These are phyloP conservation scores for Platysternon megacephalum DNA, from an alignment of 2,113 vertebrate genomes.

Conservation along the genomic window DNA sequence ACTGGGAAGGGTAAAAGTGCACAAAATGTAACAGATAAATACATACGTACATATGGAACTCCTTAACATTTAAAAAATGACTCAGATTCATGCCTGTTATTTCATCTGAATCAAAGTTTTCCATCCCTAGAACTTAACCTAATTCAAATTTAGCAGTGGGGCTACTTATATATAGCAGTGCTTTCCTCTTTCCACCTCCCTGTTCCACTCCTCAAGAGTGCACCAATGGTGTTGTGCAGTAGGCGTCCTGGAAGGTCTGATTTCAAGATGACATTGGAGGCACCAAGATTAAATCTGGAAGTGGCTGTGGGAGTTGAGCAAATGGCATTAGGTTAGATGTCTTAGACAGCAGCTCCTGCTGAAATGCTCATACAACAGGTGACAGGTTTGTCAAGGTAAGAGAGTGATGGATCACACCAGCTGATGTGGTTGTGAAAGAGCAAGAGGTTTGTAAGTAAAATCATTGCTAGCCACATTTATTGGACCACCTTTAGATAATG, in stretches of 20 bases:
- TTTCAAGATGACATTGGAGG: constrained; percentile 4
- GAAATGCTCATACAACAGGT: not conserved
- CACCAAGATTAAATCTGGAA: constrained; percentile 2
- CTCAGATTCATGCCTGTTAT: not conserved
- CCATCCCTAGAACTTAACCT: not conserved
- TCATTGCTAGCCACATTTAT: not conserved
- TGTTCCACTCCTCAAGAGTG: not conserved
- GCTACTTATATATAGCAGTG: not conserved
- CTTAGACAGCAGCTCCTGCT: constrained; percentile 33
- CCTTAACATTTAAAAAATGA: not conserved
- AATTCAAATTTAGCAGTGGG: not conserved
- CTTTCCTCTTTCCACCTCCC: not conserved
- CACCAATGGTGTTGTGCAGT: not conserved
- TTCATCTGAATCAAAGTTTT: not conserved
- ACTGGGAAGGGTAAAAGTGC: not conserved
- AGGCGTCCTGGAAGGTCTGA: constrained; percentile 17
- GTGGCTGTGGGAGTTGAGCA: not conserved
- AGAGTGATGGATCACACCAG: not conserved
- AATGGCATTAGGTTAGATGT: not conserved
- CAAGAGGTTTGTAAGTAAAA: not conserved
- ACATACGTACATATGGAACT: not conserved
- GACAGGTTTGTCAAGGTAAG: not conserved
- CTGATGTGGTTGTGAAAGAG: not conserved
- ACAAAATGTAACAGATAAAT: not conserved
- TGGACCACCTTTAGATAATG: not conserved